These are phyloP conservation scores for Pangasius mekongensis DNA, from an alignment of 2,797 vertebrate species.

Conservation along the genomic window DNA sequence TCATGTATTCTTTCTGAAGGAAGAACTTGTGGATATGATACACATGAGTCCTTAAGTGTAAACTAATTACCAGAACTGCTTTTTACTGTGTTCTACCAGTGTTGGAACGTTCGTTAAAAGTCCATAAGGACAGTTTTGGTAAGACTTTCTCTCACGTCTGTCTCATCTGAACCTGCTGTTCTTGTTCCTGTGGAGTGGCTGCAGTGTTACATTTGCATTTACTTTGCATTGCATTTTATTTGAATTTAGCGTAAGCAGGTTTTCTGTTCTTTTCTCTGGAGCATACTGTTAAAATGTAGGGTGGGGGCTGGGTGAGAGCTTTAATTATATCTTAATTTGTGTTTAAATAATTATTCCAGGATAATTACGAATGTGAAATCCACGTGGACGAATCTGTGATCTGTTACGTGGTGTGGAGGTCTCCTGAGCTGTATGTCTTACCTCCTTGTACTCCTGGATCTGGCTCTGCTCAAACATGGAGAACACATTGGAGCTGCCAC, in stretches of 20 bases:
- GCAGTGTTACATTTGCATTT: not conserved
- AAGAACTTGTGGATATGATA: not conserved
- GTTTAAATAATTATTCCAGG: not conserved
- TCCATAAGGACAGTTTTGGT: not conserved
- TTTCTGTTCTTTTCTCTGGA: not conserved
- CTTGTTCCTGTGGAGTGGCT: not conserved
- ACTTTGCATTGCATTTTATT: not conserved
- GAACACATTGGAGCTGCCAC: slow-evolving; percentile 92
- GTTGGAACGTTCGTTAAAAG: not conserved
- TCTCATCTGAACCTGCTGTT: not conserved
- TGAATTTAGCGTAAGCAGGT: not conserved
- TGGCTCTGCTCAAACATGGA: slow-evolving; percentile 98
- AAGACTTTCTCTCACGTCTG: not conserved
- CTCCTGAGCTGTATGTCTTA: slow-evolving; percentile 57
- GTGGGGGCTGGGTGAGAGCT: not conserved
- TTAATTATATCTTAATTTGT: not conserved
- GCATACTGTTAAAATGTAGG: not conserved
- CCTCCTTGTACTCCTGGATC: slow-evolving; percentile 97
- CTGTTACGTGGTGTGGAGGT: not conserved
- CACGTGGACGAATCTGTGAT: not conserved
- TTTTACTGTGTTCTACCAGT: not conserved
- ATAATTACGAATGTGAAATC: not conserved
- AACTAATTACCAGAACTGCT: not conserved
- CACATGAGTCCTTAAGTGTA: not conserved
- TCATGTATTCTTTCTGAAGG: not conserved